Base-by-base conservation (phyloP, 2,888 invertebrate genomes). In the Euplexia lucipara region DNA sequence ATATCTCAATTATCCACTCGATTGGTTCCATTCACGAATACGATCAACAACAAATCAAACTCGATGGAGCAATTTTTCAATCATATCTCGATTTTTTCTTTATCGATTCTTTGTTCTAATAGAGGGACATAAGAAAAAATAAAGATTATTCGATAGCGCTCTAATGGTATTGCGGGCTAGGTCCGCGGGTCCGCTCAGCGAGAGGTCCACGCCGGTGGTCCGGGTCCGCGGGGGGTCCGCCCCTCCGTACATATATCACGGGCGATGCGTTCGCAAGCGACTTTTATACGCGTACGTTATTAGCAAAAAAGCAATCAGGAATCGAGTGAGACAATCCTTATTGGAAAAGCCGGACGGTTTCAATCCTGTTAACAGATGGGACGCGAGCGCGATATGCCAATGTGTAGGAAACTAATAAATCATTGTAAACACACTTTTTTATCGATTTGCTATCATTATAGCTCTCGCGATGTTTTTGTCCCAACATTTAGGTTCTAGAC, bases 131-230 rank as follows among this genome's bases (percentile, higher is more conserved):
- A 64, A 70, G 58, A 76, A 79, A 77, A 79, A 82, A 73, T 66
- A 70, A 75, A 79, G 72, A 81, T 81, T 68, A 65, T 80, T 78
- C 51, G 77, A 79, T 81, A 77, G 66, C 26, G 52, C 45, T 45
- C 48, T 66, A 65, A 72, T 72, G 62, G 71, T 51, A 42, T 37
- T 39, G 71, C 54, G 57, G 75, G 54, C 59, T 59, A 71, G 66
- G 60, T 58, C 54, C 64, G 32, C 54, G 41, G 75, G 49, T 41
- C 72, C 54, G 45, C 85, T 45, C 85, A 82, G 86, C 79, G 79
- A 81, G 83, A 67, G 80, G 78, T 79, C 88, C 71, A 72, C 83
- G 81, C 79, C 75, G 88, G 88, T 88, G 88, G 88, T 88, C 88
- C 79, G 70, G 67, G 34, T 41, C 78, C 20, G 39, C 75, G 81